These are phyloP conservation scores for Betta splendens DNA, from an alignment of 2,797 vertebrate genomes.

Conservation along the genomic window DNA sequence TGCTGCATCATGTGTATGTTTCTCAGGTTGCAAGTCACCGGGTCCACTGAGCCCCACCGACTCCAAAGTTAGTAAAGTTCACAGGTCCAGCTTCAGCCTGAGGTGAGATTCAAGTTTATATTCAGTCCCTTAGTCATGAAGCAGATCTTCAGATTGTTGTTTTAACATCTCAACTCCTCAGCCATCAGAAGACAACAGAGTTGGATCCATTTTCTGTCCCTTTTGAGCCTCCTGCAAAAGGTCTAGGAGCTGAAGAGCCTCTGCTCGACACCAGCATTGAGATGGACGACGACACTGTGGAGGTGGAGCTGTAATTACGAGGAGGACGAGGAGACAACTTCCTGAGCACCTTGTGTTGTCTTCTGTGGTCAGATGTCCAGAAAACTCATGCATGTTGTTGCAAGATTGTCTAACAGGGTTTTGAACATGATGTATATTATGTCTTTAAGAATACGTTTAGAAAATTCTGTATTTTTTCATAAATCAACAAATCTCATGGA, in stretches of 20 bases:
- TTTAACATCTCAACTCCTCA: conserved; percentile 35
- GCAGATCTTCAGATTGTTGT: background rate
- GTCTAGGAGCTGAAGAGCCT: conserved; percentile 15
- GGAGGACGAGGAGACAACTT: background rate
- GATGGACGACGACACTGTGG: conserved; percentile 69
- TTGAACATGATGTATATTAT: background rate
- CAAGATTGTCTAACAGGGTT: conserved; percentile 1
- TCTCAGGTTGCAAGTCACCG: conserved; percentile 67
- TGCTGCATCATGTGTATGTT: background rate
- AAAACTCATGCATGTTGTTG: background rate
- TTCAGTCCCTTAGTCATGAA: background rate
- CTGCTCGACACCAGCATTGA: conserved; percentile 41
- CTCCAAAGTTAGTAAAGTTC: conserved; percentile 50
- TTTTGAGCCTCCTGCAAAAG: conserved; percentile 35
- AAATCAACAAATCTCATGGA: conserved; percentile 9
- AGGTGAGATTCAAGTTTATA: conserved; percentile 44
- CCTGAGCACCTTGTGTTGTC: conserved; percentile 14
- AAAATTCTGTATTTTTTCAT: background rate
- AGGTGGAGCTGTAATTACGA: conserved; percentile 60
- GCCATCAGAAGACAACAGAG: conserved; percentile 48
- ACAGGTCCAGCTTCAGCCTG: conserved; percentile 51
- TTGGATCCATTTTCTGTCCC: conserved; percentile 33
- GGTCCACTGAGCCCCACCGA: conserved; percentile 48
- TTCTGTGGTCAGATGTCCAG: background rate
- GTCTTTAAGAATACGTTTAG: conserved; percentile 12